Base-by-base conservation (phyloP, 1,140 invertebrate genomes). In the Mesaphorura yosii region DNA sequence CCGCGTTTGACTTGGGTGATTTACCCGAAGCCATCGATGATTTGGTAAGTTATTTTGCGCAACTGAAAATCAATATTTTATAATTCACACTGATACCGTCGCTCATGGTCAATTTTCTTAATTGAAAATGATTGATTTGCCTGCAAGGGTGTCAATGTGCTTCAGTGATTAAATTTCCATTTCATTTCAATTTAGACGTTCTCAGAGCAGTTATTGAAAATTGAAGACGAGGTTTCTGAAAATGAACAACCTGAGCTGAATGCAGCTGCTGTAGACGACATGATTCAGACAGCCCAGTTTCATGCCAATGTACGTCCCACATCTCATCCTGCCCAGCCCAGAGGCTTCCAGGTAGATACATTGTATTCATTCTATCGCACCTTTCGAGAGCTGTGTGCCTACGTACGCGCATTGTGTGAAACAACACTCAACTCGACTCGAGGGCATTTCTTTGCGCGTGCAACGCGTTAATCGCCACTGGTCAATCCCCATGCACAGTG, bases 281-380 rank as follows among this genome's bases (percentile, higher is more conserved):
- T 62, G 60, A 55, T 62, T 56, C 60, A 62, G 42, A 59, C 60
- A 34, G 60, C 60, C 40, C 57, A 56, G 45, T 53, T 59, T 42
- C 50, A 58, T 47, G 25, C 53, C 26, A 49, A 51, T 53, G 60
- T 39, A 34, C 56, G 60, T 34, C 57, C 60, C 47, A 59, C 56
- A 46, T 28, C 59, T 34, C 59, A 58, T 42, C 44, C 53, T 34
- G 47, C 50, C 42, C 60, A 62, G 47, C 60, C 56, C 22, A 52
- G 60, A 51, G 53, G 52, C 51, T 58, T 62, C 46, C 59, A 62
- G 56, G 59, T 62, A 57, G 48, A 27, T 20, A n/a, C 40, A 19
- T 19, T 17, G 10, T 42, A 22, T 19, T 42, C 40, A 19, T 22
- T 42, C 17, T 6, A 42, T 22, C 40, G 17, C 40, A 19, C n/a